A percentile compares a stretch with the other conserved stretches of the same genome.
Conservation (phyloP, 2,888 invertebrate genomes). For the Caenorhabditis sinica region DNA sequence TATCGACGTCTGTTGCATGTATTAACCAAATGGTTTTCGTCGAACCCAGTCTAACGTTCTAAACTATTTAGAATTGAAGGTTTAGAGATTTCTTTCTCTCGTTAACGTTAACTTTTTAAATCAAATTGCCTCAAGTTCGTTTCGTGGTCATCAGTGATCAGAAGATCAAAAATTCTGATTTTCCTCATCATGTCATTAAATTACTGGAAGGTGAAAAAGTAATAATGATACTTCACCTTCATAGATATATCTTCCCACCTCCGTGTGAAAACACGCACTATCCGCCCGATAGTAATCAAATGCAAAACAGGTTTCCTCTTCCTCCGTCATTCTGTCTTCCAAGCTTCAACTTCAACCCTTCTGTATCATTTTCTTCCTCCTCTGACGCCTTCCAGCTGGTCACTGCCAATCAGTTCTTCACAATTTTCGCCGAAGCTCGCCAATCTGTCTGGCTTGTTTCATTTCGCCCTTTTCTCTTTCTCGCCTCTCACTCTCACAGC, state of each 20-base stretch:
- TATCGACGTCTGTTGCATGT: too few relatives aligned
- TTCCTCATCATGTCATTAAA: neutral
- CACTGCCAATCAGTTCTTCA: conserved; percentile 46
- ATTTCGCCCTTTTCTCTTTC: conserved; percentile 2
- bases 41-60: too few relatives aligned
- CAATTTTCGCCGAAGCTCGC: conserved; percentile 7
- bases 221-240: neutral
- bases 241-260: neutral
- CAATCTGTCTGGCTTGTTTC: conserved; percentile 27
- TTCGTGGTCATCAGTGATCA: too few relatives aligned
- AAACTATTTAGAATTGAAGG: too few relatives aligned
- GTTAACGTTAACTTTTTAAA: too few relatives aligned
- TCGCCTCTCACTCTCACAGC: conserved; percentile 19
- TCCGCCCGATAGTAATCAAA: conserved; percentile 44
- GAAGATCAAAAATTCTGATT: too few relatives aligned
- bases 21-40: too few relatives aligned
- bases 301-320: conserved; percentile 37
- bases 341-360: conserved; percentile 58
- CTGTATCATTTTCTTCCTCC: conserved; percentile 34
- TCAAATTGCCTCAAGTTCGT: too few relatives aligned
- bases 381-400: conserved; percentile 40
- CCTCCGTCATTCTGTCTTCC: conserved; percentile 41
- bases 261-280: conserved; percentile 38
- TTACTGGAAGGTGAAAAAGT: neutral
- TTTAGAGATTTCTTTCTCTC: too few relatives aligned